Percentiles rank a stretch among this genome's conserved stretches.
phyloP scores from a whole-genome alignment of 2,113 vertebrate species.

The Podarcis raffonei region DNA sequence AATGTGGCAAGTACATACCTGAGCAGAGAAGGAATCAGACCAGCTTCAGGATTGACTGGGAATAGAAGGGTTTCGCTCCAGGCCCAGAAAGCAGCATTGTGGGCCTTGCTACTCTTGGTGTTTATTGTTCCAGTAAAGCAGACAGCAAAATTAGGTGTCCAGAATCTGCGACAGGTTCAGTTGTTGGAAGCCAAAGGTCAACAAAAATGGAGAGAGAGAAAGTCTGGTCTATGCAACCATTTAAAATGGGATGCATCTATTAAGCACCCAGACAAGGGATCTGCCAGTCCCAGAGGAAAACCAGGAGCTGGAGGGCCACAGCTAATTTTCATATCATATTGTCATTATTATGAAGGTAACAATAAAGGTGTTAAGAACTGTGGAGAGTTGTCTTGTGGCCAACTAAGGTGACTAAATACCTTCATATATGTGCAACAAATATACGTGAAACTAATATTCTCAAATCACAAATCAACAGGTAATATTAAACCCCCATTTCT shows the following conservation, averaged over 20 bases:
- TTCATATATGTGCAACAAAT: not conserved
- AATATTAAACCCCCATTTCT: not conserved
- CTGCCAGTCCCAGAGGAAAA: not conserved
- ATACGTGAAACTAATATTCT: not conserved
- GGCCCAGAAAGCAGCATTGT: not conserved
- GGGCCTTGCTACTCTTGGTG: not conserved
- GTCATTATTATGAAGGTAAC: not conserved
- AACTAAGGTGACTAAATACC: not conserved
- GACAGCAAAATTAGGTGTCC: too few species aligned
- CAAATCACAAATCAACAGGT: not conserved
- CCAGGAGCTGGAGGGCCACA: not conserved
- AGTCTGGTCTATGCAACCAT: not conserved
- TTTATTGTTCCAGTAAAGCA: not conserved
- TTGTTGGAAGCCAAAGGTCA: not conserved
- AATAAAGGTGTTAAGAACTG: not conserved
- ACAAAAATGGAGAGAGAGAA: not conserved
- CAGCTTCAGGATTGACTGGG: not conserved
- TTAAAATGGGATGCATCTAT: not conserved
- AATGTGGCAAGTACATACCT: not conserved
- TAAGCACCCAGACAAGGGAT: not conserved
- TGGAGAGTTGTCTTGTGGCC: not conserved
- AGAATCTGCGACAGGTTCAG: not conserved
- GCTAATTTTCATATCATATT: not conserved
- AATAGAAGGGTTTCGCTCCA: not conserved
- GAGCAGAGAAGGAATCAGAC: too few species aligned